Evolutionary conservation across 2,113 vertebrate genomes (phyloP), one percentile per base, ranked within the genome.

Genomic region (Paramormyrops kingsleyae): DNA sequence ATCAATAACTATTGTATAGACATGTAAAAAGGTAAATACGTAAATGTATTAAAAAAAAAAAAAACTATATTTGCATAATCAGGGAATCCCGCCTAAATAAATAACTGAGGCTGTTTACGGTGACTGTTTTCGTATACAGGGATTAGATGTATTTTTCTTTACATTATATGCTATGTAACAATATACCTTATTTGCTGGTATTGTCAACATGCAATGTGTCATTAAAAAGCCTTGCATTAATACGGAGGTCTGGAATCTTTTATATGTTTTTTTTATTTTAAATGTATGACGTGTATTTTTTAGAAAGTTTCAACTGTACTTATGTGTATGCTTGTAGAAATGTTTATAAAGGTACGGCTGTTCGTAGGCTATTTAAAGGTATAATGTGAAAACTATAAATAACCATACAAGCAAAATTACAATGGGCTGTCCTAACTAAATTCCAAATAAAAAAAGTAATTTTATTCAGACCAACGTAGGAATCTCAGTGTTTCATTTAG

Each of bases 51-150:
- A 92, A 85, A 93, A 39, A 91, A 92, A 91, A 92, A 59, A 56
- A 94, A 91, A 93, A 4, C 92, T 93, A 93, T 5, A 93, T 93
- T 93, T 90, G 93, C 90, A 91, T 95, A 95, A 96, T 97, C 94
- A 95, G 93, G 95, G 94, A 96, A 91, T 93, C 92, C 44, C 90
- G 88, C 62, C 83, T 80, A 91, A 92, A 77, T 52, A 31, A 77
- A 90, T 56, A 91, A 91, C 93, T 92, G 90, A 92, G 91, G 93
- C 91, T 93, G 95, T 92, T 31, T 92, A 89, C 86, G 90, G 87
- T 94, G 94, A 91, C 90, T 83, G 90, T 91, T 47, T 90, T 92
- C 94, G 93, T 62, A 91, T 87, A 83, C 87, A 91, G 88, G 87
- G 77, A 89, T 42, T 52, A 44, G 35, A 88, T 0, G 4, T 92